These are phyloP conservation scores for Orthosia cruda DNA, from an alignment of 2,888 invertebrate genomes.

Conservation along the genomic window DNA sequence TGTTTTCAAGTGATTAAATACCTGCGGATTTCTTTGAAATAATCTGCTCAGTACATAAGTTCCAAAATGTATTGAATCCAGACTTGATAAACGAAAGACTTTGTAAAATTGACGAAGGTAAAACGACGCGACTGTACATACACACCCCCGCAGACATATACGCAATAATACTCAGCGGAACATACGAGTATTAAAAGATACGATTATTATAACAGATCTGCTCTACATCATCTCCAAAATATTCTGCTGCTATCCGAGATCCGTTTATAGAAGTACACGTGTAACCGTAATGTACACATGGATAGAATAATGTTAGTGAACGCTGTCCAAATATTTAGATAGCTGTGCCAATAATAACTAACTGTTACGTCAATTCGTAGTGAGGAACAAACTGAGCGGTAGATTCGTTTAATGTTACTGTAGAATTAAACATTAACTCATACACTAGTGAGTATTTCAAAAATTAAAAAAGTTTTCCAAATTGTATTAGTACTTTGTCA, in stretches of 20 bases:
- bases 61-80: too few relatives aligned
- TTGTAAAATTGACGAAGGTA: too few relatives aligned
- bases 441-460: too few relatives aligned
- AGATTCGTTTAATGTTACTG: background rate
- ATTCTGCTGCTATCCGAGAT: background rate
- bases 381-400: background rate
- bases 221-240: background rate
- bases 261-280: background rate
- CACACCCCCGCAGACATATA: background rate
- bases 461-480: too few relatives aligned
- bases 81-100: too few relatives aligned
- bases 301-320: background rate
- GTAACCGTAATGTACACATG: background rate
- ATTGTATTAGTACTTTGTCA: too few relatives aligned
- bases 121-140: background rate
- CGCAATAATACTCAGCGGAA: background rate
- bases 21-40: too few relatives aligned
- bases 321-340: slow-evolving; percentile 3
- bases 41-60: too few relatives aligned
- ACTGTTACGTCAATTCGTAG: background rate
- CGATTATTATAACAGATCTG: background rate
- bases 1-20: too few relatives aligned
- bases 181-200: slow-evolving; percentile 6
- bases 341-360: background rate
- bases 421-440: too few relatives aligned